phyloP scores from a whole-genome alignment of 2,113 vertebrate genomes.

The Ondatra zibethicus region DNA sequence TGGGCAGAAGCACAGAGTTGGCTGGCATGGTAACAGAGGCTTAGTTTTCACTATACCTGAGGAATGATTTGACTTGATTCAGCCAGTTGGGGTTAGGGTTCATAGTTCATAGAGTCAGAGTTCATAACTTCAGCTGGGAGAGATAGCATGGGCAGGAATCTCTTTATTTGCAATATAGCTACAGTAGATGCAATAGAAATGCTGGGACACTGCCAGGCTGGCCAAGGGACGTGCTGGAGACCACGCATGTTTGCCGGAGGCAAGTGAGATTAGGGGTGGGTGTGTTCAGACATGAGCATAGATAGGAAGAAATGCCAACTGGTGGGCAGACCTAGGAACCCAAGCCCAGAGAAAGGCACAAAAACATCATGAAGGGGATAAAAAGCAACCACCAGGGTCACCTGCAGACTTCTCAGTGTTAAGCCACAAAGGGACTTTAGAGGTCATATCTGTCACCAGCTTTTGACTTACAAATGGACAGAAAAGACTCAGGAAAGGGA shows the following conservation, averaged over 20 bases:
- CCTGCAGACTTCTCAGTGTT: neutral
- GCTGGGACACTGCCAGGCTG: neutral
- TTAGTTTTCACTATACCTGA: neutral
- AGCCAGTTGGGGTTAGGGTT: no score
- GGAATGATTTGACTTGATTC: neutral
- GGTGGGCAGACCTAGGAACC: neutral
- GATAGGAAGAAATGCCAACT: no score
- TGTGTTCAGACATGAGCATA: neutral
- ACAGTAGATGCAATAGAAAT: neutral
- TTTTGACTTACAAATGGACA: neutral
- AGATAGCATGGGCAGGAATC: neutral
- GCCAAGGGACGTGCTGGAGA: neutral
- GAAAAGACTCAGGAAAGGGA: no score
- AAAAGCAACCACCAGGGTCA: neutral
- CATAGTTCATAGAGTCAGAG: neutral
- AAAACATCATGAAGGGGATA: neutral
- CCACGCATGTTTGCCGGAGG: neutral
- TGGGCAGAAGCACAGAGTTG: fast-evolving
- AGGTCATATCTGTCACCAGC: neutral
- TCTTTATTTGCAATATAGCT: neutral
- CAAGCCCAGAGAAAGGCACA: neutral
- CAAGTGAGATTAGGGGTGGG: no score
- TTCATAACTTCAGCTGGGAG: neutral
- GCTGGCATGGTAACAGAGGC: neutral
- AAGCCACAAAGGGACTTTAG: neutral